Evolutionary conservation across 37 sponge, comb jelly and placozoan genomes (phyloP).

Genomic region (Geodia barretti): DNA sequence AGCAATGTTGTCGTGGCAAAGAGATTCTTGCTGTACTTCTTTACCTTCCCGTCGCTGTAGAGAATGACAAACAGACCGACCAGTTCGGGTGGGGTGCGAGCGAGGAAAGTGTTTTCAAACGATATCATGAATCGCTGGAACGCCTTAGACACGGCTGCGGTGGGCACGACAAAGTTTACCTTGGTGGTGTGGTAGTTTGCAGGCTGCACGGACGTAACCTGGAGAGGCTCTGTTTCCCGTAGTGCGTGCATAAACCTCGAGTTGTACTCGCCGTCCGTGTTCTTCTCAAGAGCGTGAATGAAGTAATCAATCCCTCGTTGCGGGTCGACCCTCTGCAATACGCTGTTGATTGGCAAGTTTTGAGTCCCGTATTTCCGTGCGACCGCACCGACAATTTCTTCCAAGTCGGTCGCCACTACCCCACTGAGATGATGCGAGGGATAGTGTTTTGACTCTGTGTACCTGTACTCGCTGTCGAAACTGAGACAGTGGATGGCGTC

Average conservation of each 20-base stretch:
- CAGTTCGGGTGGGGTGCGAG: constrained; percentile 27
- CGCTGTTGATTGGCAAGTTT: constrained; percentile 4
- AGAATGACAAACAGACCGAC: constrained; percentile 46
- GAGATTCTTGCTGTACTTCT: constrained; percentile 18
- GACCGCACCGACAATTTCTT: neutral
- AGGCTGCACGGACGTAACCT: constrained; percentile 17
- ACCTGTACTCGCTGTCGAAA: constrained; percentile 16
- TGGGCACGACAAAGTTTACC: constrained; percentile 52
- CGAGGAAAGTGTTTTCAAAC: constrained; percentile 61
- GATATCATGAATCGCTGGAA: constrained; percentile 68
- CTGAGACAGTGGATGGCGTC: constrained; percentile 31
- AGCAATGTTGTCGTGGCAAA: constrained; percentile 30
- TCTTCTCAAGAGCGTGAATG: constrained; percentile 2
- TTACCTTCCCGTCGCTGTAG: constrained; percentile 19
- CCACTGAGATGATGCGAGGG: constrained; percentile 19
- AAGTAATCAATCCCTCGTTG: constrained; percentile 49
- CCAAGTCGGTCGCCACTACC: neutral
- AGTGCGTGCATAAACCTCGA: constrained; percentile 18
- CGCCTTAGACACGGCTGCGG: constrained; percentile 34
- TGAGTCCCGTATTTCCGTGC: neutral
- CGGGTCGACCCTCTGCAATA: constrained; percentile 44
- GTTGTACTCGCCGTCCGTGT: neutral
- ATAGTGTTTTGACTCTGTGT: constrained; percentile 41
- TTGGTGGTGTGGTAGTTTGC: constrained; percentile 22
- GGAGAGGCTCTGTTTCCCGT: constrained; percentile 17